These are phyloP conservation scores for Asarcornis scutulata DNA, from an alignment of 2,113 vertebrate genomes.

Conservation along the genomic window DNA sequence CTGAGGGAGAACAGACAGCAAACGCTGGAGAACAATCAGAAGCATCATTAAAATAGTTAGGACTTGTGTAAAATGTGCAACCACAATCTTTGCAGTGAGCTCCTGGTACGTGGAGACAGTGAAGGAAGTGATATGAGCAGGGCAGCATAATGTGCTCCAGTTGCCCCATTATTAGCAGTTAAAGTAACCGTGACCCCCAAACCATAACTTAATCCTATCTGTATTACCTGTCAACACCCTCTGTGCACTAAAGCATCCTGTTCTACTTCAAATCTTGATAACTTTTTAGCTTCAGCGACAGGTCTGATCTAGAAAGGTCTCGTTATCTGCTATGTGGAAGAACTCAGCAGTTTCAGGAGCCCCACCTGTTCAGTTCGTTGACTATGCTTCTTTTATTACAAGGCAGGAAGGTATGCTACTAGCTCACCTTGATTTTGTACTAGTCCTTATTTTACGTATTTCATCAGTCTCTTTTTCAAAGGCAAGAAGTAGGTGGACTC, in stretches of 20 bases:
- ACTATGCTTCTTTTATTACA: neutral
- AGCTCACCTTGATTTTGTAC: neutral
- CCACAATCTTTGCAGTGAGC: neutral
- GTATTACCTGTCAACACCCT: neutral
- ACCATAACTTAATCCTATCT: neutral
- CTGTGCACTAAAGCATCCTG: neutral
- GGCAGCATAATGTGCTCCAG: neutral
- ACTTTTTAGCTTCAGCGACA: neutral
- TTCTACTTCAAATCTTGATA: neutral
- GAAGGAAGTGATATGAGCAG: rapidly evolving
- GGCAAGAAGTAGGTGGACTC: neutral
- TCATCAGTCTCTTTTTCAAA: neutral
- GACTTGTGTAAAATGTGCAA: neutral
- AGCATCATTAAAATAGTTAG: neutral
- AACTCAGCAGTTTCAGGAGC: neutral
- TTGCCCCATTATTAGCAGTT: neutral
- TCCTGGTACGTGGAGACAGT: neutral
- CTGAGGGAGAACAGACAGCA: neutral
- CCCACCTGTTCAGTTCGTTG: neutral
- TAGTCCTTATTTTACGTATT: neutral
- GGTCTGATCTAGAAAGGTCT: neutral
- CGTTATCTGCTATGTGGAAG: neutral
- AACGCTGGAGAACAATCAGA: neutral
- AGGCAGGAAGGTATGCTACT: neutral
- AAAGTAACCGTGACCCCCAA: neutral